Conservation (phyloP, 2,888 invertebrate genomes). For the Cistogaster globosa region DNA sequence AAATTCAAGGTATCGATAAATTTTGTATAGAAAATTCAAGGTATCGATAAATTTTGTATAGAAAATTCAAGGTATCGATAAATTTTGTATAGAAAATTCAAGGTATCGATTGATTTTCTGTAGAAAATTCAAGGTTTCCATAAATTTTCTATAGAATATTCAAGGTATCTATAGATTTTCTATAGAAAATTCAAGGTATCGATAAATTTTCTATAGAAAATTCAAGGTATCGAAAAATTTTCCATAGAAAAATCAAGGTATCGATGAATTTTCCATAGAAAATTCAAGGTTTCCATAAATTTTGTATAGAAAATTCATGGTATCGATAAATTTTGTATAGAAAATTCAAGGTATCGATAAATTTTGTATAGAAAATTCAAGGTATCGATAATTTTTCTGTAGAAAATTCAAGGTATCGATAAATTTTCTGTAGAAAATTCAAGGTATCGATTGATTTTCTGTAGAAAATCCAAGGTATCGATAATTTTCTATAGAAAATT, state of each 20-base stretch:
- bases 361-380: no score
- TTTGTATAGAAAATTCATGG: not conserved
- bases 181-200: not conserved
- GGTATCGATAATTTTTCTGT: no score
- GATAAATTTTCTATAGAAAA: not conserved
- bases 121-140: not conserved
- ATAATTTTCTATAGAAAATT: not conserved
- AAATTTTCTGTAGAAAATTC: not conserved
- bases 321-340: no score
- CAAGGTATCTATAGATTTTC: not conserved
- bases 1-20: no score
- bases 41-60: no score
- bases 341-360: no score
- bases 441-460: not conserved
- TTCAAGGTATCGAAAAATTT: not conserved
- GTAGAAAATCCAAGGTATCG: not conserved
- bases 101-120: not conserved
- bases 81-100: not conserved
- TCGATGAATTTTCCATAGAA: not conserved
- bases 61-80: not conserved
- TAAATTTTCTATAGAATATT: not conserved
- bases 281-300: not conserved
- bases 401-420: no score
- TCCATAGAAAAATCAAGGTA: not conserved
- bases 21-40: no score